These are phyloP conservation scores for Tautogolabrus adspersus DNA, from an alignment of 2,113 vertebrate genomes.

Conservation along the genomic window DNA sequence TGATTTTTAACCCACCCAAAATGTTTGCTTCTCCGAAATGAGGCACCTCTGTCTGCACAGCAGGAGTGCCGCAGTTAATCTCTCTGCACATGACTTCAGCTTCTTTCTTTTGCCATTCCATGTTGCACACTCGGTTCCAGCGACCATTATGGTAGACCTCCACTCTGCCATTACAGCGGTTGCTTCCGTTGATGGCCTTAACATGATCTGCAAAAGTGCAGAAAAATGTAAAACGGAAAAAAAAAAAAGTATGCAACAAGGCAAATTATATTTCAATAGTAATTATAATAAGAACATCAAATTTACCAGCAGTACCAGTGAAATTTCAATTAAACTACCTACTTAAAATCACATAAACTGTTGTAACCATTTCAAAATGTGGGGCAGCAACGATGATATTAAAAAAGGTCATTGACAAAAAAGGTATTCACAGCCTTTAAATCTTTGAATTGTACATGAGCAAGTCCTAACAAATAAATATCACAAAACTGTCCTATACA, in stretches of 20 bases:
- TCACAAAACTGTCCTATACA: too few species aligned
- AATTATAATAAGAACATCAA: too few species aligned
- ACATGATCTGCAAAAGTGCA: conserved; percentile 51
- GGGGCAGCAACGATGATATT: too few species aligned
- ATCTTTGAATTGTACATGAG: too few species aligned
- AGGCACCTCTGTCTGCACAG: fast-evolving
- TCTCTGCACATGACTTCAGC: conserved; percentile 55
- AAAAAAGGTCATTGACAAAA: too few species aligned
- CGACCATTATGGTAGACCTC: conserved; percentile 28
- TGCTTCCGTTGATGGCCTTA: conserved; percentile 61
- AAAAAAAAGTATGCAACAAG: not conserved
- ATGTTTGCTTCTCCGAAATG: conserved; percentile 19
- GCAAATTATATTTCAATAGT: not conserved
- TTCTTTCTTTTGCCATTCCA: conserved; percentile 30
- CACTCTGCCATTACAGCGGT: conserved; percentile 65
- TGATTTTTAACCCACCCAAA: conserved; percentile 31
- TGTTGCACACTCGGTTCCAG: conserved; percentile 64
- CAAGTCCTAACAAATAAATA: too few species aligned
- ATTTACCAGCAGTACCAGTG: too few species aligned
- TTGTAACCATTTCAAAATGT: too few species aligned
- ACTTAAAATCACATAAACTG: too few species aligned
- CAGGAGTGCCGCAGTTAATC: conserved; percentile 54
- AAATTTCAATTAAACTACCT: too few species aligned
- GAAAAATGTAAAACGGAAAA: not conserved
- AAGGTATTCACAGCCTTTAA: too few species aligned